Evolutionary conservation across 92 coral and sea anemone species (phyloP).

Genomic region (Porites cylindrica): DNA sequence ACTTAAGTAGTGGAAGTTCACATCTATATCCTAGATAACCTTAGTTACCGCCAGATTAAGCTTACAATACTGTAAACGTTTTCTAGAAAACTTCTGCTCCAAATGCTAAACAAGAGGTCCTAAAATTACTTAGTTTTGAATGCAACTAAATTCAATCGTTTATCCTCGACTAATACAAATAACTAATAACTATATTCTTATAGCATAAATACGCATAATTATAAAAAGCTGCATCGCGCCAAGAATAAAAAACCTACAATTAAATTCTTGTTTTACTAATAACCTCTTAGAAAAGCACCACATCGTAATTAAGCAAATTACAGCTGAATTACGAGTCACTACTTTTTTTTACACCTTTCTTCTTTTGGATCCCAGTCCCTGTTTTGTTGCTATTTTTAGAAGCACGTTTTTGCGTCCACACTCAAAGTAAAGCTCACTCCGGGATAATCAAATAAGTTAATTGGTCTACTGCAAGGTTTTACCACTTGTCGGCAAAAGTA

Average conservation of each 20-base stretch:
- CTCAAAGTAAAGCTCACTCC: no score
- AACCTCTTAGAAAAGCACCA: no score
- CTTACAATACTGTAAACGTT: background rate
- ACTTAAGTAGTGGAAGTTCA: no score
- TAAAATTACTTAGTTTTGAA: background rate
- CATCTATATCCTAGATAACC: no score
- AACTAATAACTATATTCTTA: background rate
- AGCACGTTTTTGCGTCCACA: no score
- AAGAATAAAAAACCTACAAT: background rate
- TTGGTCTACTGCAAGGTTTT: no score
- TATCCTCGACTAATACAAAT: background rate
- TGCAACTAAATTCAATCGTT: background rate
- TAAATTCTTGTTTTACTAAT: background rate
- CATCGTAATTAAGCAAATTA: no score
- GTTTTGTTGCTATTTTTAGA: background rate
- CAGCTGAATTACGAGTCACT: no score
- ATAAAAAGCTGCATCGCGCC: background rate
- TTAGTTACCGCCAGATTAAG: no score
- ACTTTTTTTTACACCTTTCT: no score
- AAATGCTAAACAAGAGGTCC: background rate
- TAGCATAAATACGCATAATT: constrained; percentile 7
- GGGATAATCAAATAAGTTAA: no score
- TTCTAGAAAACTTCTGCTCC: constrained; percentile 4
- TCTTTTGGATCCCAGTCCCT: background rate
- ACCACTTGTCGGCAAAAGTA: no score